A percentile compares a stretch with the other conserved stretches of the same genome.
These are phyloP conservation scores for Cephalopterus ornatus DNA, from an alignment of 2,113 vertebrate species.

Conservation along the genomic window DNA sequence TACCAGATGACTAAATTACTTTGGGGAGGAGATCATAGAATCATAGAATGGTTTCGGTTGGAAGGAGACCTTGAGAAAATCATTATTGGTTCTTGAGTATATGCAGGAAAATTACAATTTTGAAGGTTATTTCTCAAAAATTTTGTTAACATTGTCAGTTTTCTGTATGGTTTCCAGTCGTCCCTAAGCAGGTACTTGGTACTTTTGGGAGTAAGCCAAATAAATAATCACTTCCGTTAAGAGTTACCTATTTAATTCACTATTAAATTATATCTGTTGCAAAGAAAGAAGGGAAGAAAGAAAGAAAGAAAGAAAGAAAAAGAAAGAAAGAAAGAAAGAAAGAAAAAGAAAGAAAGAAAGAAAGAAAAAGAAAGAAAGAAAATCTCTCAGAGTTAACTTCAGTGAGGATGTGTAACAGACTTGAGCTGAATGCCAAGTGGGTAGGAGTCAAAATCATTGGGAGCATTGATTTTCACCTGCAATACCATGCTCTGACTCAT, in stretches of 20 bases:
- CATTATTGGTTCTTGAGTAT: no score
- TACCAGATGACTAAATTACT: neutral
- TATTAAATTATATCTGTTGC: neutral
- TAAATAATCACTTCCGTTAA: neutral
- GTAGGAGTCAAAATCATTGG: neutral
- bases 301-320: no score
- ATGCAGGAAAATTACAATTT: no score
- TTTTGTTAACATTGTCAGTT: no score
- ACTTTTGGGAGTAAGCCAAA: neutral
- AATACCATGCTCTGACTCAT: neutral
- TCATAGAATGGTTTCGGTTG: neutral
- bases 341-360: no score
- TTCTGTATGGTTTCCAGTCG: no score
- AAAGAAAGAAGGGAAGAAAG: no score
- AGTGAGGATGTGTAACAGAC: neutral
- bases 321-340: no score
- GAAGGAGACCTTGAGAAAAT: neutral
- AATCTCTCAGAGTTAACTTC: neutral
- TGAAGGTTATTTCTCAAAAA: no score
- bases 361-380: neutral
- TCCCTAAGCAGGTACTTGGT: neutral
- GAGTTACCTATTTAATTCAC: neutral
- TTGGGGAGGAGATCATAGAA: neutral
- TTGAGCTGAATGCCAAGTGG: neutral
- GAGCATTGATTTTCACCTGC: neutral